Conservation (phyloP, 2,888 invertebrate genomes). For the Netelia virgata region DNA sequence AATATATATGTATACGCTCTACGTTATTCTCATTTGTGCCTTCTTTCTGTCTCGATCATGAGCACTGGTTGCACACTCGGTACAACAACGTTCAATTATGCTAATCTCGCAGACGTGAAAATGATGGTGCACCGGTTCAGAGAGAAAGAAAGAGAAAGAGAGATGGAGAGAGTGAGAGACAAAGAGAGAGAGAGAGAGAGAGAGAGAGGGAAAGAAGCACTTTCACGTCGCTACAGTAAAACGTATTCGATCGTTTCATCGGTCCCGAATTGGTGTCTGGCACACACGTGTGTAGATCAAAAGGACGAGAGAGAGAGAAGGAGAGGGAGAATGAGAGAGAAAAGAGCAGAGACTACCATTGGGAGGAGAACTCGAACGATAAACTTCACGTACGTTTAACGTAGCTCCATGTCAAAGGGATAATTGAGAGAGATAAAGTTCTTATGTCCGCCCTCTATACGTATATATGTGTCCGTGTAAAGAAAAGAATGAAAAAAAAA, state of each 20-base stretch:
- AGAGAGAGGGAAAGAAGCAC: conserved; percentile 39
- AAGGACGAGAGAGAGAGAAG: too few relatives aligned
- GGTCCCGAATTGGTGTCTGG: conserved; percentile 1
- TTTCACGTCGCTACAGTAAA: conserved; percentile 62
- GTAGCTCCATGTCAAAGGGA: conserved; percentile 62
- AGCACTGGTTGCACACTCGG: conserved; percentile 51
- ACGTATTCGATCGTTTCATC: conserved; percentile 69
- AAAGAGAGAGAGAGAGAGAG: conserved; percentile 22
- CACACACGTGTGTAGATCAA: conserved; percentile 9
- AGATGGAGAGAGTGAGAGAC: not conserved
- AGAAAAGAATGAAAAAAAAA: too few relatives aligned
- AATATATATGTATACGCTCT: conserved; percentile 37
- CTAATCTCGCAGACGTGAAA: conserved; percentile 74
- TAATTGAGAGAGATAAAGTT: conserved; percentile 66
- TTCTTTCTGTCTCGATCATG: conserved; percentile 42
- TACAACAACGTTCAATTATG: conserved; percentile 79
- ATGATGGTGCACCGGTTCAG: conserved; percentile 64
- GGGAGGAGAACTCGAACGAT: conserved; percentile 57
- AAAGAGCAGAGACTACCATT: not conserved
- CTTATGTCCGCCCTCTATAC: conserved; percentile 35
- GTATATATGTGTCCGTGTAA: too few relatives aligned
- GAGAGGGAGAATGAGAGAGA: not conserved
- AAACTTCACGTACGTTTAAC: conserved; percentile 66
- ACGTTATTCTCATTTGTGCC: conserved; percentile 54
- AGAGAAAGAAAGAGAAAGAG: not conserved